A percentile compares a stretch with the other conserved stretches of the same genome.
Conservation (phyloP, 2,113 vertebrate species). For the Bothrops jararaca region DNA sequence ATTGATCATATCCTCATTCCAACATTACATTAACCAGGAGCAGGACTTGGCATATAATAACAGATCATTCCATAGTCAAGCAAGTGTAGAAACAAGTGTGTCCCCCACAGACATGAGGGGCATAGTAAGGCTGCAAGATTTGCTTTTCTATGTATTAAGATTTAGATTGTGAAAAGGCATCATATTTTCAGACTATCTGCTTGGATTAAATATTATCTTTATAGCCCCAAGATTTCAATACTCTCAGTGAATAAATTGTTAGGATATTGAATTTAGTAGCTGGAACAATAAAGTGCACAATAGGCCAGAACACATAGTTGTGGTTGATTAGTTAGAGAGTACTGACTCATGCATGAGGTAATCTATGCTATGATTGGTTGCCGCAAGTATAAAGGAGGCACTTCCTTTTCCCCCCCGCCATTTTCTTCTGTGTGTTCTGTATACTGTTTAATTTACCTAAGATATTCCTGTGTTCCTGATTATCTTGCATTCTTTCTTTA, state of each 20-base stretch:
- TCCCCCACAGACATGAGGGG: background rate
- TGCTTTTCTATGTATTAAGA: background rate
- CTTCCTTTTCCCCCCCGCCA: accelerated
- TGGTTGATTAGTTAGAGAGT: too few relatives aligned
- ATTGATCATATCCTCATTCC: background rate
- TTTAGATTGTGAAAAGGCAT: background rate
- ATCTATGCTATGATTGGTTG: background rate
- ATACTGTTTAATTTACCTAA: background rate
- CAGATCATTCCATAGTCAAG: background rate
- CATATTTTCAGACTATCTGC: background rate
- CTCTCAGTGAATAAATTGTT: background rate
- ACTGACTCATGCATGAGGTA: background rate
- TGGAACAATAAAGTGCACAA: too few relatives aligned
- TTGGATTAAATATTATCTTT: background rate
- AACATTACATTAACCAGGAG: background rate
- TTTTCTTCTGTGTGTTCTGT: background rate
- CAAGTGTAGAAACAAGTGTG: background rate
- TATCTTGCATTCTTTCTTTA: background rate
- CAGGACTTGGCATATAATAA: background rate
- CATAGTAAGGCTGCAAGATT: background rate
- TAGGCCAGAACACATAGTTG: too few relatives aligned
- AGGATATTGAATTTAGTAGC: background rate
- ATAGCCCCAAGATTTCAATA: background rate
- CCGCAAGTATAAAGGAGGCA: background rate
- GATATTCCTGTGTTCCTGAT: background rate